Evolutionary conservation across 2,888 invertebrate genomes (phyloP), one percentile per base, ranked within the genome.

Genomic region (Marasmarcha lunaedactyla): DNA sequence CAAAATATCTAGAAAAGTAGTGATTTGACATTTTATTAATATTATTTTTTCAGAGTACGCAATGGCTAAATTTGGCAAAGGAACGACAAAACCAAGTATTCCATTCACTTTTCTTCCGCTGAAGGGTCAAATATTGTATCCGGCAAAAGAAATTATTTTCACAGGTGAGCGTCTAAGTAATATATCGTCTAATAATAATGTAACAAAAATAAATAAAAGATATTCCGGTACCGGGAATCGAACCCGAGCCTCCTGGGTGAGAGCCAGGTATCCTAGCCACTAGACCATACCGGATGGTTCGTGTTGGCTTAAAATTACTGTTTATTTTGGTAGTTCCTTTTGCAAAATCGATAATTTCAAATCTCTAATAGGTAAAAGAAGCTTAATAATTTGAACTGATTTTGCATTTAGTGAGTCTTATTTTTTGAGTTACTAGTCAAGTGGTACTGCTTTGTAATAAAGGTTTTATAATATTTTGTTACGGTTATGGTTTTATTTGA

Each of bases 121-220:
- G 46, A 90, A 91, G 55, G 93, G 93, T 20, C 94, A 94, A 78
- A 92, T 95, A 48, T 90, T 95, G 54, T 91, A 95, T 71, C 94
- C 95, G 0, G 90, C 93, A 46, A 92, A 93, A 54, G 93, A 94
- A 84, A 93, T 95, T 50, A 87, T 89, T 56, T 91, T 95, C 66
- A 86, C 90, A 58, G 93, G 92, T 92, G 72, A 59, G 51, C 33
- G 39, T 15, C 35, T 14, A 14, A 20, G 20, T 5, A 20, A 20
- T 13, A 35, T 9, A 33, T 11, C 12, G 27, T 14, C 5, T 33
- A 42, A 33, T 30, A 37, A 27, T 7, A 11, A 39, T 35, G 36
- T 46, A 45, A 40, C 37, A 26, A 25, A 35, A 27, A 33, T 10
- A 37, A 49, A 69, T 66, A 68, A 57, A 42, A 38, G 38, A 38